A percentile compares a stretch with the other conserved stretches of the same genome.
phyloP scores from a whole-genome alignment of 1,140 invertebrate genomes.

The Aphelinus atriplicis region DNA sequence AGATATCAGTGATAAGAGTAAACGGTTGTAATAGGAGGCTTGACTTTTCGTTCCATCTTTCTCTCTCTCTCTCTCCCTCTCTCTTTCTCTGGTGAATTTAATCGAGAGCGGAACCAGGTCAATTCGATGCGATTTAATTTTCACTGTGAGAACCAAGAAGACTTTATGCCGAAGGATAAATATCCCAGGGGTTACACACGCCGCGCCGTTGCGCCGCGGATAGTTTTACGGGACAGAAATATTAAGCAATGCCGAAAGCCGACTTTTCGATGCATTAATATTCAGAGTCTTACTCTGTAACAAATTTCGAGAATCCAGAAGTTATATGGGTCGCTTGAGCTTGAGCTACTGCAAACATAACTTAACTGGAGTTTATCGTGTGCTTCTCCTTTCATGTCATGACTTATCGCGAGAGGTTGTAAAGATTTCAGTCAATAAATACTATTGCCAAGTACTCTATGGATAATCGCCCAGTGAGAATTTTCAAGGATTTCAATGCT shows the following conservation, averaged over 20 bases:
- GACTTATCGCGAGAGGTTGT: too few species aligned
- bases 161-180: background rate
- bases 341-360: too few species aligned
- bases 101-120: slow-evolving; percentile 31
- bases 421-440: too few species aligned
- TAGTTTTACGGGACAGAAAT: slow-evolving; percentile 14
- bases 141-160: slow-evolving; percentile 7
- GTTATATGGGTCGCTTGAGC: background rate
- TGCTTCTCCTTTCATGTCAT: too few species aligned
- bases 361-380: too few species aligned
- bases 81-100: slow-evolving; percentile 13
- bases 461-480: too few species aligned
- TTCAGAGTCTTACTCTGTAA: background rate
- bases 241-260: background rate
- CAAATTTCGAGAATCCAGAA: background rate
- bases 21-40: too few species aligned
- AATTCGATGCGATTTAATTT: slow-evolving; percentile 39
- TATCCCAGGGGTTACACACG: background rate
- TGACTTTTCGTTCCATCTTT: too few species aligned
- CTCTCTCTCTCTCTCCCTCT: background rate
- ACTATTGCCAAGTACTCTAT: too few species aligned
- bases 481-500: too few species aligned
- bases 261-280: slow-evolving; percentile 19
- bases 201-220: too few species aligned
- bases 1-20: too few species aligned